phyloP scores from a whole-genome alignment of 2,113 vertebrate genomes.

The Nansenia antarctica region DNA sequence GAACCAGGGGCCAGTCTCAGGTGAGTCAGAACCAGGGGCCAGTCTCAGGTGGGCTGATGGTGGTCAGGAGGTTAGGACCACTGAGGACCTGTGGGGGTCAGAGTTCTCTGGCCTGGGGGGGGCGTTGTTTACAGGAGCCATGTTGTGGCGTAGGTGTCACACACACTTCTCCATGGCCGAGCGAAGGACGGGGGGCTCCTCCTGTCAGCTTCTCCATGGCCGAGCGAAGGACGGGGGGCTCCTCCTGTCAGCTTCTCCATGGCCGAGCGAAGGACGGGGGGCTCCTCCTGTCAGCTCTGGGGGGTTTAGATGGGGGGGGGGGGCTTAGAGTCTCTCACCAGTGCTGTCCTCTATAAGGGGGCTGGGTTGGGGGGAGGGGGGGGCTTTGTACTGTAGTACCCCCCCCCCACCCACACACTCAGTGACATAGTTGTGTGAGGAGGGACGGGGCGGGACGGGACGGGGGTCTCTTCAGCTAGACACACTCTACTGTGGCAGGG shows the following conservation, averaged over 20 bases:
- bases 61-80: constrained; percentile 34
- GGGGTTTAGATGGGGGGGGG: constrained; percentile 14
- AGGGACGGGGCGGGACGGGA: background rate
- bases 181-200: no score
- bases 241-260: no score
- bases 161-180: constrained; percentile 19
- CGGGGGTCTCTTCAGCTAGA: constrained; percentile 26
- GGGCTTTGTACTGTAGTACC: constrained; percentile 40
- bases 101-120: constrained; percentile 47
- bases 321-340: constrained; percentile 50
- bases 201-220: constrained; percentile 17
- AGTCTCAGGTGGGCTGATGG: constrained; percentile 47
- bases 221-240: no score
- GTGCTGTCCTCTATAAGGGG: constrained; percentile 51
- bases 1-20: constrained; percentile 53
- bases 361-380: background rate
- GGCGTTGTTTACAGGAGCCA: constrained; percentile 38
- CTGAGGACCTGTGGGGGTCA: constrained; percentile 43
- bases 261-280: constrained; percentile 2
- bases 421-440: constrained; percentile 36
- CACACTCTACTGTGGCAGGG: constrained; percentile 34
- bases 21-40: background rate
- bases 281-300: constrained; percentile 38
- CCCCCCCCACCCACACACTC: constrained; percentile 44
- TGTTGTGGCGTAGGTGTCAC: constrained; percentile 28